A percentile compares a stretch with the other conserved stretches of the same genome.
These are phyloP conservation scores for Chrysemys picta DNA, from an alignment of 2,113 vertebrate species.

Conservation along the genomic window DNA sequence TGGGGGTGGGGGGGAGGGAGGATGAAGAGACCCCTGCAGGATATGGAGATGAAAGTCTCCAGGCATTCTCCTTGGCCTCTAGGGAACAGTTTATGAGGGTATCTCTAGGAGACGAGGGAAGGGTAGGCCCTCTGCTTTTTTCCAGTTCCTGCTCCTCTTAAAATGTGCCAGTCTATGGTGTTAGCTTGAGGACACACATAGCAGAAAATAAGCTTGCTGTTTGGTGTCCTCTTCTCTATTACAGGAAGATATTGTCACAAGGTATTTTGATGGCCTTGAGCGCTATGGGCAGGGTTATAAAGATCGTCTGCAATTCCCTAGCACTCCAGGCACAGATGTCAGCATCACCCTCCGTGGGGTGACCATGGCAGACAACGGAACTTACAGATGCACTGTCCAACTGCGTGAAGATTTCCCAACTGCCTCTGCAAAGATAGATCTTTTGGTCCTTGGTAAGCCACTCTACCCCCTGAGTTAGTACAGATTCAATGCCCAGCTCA, in stretches of 20 bases:
- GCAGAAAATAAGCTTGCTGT: not conserved
- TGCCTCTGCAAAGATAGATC: constrained; percentile 43
- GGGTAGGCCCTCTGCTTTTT: not conserved
- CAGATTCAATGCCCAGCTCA: not conserved
- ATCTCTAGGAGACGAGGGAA: not conserved
- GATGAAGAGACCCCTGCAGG: not conserved
- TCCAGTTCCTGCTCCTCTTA: not conserved
- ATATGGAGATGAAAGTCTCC: not conserved
- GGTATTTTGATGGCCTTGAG: not conserved
- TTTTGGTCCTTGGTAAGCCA: constrained; percentile 89
- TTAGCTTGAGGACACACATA: not conserved
- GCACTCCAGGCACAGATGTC: not conserved
- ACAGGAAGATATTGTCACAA: constrained; percentile 75
- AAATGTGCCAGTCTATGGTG: fast-evolving
- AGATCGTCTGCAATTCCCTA: constrained; percentile 59
- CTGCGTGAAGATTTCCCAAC: constrained; percentile 68
- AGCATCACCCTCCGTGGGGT: constrained; percentile 75
- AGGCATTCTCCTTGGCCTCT: not conserved
- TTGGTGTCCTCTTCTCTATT: not conserved
- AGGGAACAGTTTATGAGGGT: not conserved
- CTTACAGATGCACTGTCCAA: constrained; percentile 78
- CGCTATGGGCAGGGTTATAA: constrained; percentile 68
- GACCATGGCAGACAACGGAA: constrained; percentile 85
- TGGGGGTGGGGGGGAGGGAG: too few relatives aligned
- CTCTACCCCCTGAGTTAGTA: not conserved